A percentile compares a stretch with the other conserved stretches of the same genome.
phyloP scores from a whole-genome alignment of 2,888 invertebrate genomes.

The Panopea generosa region DNA sequence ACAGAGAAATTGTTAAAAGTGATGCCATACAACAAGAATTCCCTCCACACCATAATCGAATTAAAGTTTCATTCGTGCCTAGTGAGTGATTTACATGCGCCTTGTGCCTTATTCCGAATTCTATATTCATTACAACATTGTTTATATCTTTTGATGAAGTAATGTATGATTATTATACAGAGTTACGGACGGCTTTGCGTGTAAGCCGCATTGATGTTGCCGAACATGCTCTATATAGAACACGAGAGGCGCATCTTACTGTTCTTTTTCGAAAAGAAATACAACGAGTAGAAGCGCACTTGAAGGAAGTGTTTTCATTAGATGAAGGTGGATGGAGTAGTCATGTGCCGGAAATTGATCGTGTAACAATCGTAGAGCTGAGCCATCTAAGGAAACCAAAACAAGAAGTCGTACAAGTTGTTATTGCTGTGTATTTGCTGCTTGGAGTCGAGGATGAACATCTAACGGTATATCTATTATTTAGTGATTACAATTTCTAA shows the following conservation, averaged over 20 bases:
- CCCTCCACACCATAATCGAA: too few species aligned
- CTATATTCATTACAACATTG: too few species aligned
- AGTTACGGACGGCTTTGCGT: slow-evolving; percentile 15
- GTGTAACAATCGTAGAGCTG: slow-evolving; percentile 49
- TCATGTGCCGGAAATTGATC: slow-evolving; percentile 51
- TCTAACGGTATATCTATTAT: slow-evolving; percentile 22
- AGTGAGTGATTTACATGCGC: too few species aligned
- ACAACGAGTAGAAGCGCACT: slow-evolving; percentile 34
- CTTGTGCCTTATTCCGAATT: too few species aligned
- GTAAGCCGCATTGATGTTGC: slow-evolving; percentile 49
- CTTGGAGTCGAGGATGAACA: slow-evolving; percentile 39
- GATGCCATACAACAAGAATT: too few species aligned
- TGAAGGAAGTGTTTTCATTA: slow-evolving; percentile 47
- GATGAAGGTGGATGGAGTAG: slow-evolving; percentile 51
- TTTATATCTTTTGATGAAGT: too few species aligned
- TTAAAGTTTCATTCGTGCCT: too few species aligned
- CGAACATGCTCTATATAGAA: slow-evolving; percentile 38
- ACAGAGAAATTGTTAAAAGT: too few species aligned
- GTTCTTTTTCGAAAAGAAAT: slow-evolving; percentile 34
- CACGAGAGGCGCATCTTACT: slow-evolving; percentile 32
- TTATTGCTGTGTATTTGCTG: slow-evolving; percentile 49
- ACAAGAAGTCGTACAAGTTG: slow-evolving; percentile 33
- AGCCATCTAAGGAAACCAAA: slow-evolving; percentile 45
- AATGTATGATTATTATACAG: slow-evolving; percentile 6
- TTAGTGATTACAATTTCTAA: not conserved